Percentiles rank a stretch among this genome's conserved stretches.
Conservation (phyloP, 2,113 vertebrate species). For the Rhombomys opimus region DNA sequence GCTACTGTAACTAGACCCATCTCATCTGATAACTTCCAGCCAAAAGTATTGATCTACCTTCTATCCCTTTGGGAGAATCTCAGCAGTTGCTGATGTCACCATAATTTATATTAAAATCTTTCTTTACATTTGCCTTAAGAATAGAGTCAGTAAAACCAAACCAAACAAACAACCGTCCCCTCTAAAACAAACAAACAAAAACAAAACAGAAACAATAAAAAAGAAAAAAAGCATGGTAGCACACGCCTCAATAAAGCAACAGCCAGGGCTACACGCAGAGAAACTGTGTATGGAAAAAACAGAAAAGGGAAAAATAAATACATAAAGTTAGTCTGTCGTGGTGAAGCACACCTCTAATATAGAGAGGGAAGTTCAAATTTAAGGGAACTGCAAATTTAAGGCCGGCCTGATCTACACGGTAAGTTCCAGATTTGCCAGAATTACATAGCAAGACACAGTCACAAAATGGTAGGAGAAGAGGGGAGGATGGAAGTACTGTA, state of each 20-base stretch:
- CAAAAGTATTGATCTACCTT: slow-evolving; percentile 27
- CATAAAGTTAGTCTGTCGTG: not conserved
- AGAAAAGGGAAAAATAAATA: too few relatives aligned
- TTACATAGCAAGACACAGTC: not conserved
- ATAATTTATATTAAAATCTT: slow-evolving; percentile 39
- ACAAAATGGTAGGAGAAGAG: not conserved
- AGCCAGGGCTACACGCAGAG: too few relatives aligned
- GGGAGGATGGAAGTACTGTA: not conserved
- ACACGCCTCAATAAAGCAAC: too few relatives aligned
- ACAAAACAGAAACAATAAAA: too few relatives aligned
- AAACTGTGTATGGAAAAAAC: too few relatives aligned
- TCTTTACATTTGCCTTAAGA: slow-evolving; percentile 34
- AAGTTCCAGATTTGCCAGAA: not conserved
- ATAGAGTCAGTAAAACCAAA: not conserved
- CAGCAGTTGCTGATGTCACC: not conserved
- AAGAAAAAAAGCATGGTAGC: too few relatives aligned
- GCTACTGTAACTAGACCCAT: not conserved
- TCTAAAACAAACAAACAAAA: too few relatives aligned
- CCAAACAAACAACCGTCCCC: too few relatives aligned
- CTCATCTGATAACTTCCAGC: not conserved
- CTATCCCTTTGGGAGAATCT: not conserved
- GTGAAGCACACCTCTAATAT: not conserved
- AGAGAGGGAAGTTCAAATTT: not conserved
- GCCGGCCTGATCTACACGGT: not conserved
- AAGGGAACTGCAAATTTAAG: not conserved